phyloP scores from a whole-genome alignment of 2,113 vertebrate species.

The Martes martes region DNA sequence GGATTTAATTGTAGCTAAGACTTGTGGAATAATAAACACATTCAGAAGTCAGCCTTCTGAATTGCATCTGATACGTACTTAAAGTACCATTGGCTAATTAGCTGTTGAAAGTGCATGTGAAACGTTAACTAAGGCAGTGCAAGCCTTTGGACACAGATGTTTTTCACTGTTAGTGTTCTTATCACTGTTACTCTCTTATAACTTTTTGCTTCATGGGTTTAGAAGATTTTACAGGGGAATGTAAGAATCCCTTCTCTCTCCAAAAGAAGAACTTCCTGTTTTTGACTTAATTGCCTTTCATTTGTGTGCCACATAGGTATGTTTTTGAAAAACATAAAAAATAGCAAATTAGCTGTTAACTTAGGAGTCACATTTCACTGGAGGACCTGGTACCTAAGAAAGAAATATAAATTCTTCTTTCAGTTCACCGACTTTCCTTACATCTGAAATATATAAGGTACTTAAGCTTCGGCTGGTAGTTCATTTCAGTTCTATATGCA shows the following conservation, averaged over 20 bases:
- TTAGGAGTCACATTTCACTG: constrained; percentile 7
- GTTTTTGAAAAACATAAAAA: constrained; percentile 59
- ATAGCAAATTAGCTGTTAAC: constrained; percentile 19
- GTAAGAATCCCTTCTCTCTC: background rate
- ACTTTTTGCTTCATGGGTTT: constrained; percentile 64
- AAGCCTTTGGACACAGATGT: constrained; percentile 26
- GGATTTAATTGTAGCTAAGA: constrained; percentile 78
- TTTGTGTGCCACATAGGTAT: background rate
- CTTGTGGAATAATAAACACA: constrained; percentile 75
- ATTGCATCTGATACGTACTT: constrained; percentile 64
- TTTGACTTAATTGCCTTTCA: constrained; percentile 51
- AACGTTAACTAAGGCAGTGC: constrained; percentile 57
- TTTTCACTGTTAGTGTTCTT: constrained; percentile 69
- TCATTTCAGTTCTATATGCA: background rate
- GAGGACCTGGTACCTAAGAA: background rate
- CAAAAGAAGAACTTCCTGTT: constrained; percentile 8
- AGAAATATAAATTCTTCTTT: constrained; percentile 18
- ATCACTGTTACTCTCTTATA: background rate
- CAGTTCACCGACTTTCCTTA: background rate
- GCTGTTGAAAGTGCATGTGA: constrained; percentile 50
- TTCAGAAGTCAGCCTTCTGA: constrained; percentile 71
- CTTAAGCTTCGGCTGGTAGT: background rate
- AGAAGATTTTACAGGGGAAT: constrained; percentile 45
- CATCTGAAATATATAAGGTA: background rate
- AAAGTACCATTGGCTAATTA: constrained; percentile 70